Conservation (phyloP, 2,113 vertebrate genomes). For the Thryonomys swinderianus region DNA sequence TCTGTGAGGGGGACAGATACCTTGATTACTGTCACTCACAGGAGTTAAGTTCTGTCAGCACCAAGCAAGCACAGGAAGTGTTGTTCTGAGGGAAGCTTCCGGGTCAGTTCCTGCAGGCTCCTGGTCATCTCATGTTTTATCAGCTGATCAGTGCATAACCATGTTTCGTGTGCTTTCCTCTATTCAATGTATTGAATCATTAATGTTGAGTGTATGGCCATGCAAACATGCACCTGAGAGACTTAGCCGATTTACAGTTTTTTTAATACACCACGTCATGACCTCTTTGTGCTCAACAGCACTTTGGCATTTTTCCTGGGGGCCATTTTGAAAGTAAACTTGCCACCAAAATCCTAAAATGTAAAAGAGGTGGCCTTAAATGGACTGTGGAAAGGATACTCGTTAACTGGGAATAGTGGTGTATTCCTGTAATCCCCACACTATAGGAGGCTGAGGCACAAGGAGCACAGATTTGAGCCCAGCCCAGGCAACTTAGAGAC, state of each 20-base stretch:
- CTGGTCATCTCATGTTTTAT: neutral
- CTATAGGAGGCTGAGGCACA: neutral
- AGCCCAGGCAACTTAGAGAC: neutral
- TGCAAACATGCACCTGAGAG: neutral
- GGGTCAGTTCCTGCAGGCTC: neutral
- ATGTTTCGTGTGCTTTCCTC: neutral
- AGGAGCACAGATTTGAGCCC: neutral
- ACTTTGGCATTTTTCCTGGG: neutral
- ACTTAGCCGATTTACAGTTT: neutral
- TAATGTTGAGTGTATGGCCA: neutral
- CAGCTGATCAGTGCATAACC: neutral
- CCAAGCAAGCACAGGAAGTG: accelerated
- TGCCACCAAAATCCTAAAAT: neutral
- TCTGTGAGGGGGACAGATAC: neutral
- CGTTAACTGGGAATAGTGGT: neutral
- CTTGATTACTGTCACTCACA: accelerated
- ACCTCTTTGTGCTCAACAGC: neutral
- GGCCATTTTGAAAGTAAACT: neutral
- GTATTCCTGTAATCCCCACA: neutral
- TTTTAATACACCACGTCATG: neutral
- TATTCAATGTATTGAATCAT: neutral
- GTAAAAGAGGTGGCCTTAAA: neutral
- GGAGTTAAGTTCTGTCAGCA: neutral
- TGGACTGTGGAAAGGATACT: neutral
- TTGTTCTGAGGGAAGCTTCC: no score